These are phyloP conservation scores for Phortica magna DNA, from an alignment of 2,888 invertebrate genomes.

Conservation along the genomic window DNA sequence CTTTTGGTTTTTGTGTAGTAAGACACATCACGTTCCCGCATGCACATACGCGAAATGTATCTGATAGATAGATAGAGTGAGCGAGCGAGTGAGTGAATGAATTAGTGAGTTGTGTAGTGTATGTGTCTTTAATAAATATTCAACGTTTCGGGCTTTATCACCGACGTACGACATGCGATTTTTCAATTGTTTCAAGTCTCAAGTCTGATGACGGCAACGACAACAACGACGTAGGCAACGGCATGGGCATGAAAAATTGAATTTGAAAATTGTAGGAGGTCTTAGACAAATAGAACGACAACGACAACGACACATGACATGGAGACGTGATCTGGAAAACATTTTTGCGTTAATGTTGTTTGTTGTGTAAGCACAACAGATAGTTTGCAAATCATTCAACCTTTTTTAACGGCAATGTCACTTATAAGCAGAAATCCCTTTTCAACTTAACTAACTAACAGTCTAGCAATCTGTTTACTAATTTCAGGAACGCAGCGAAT, in stretches of 20 bases:
- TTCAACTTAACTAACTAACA: no score
- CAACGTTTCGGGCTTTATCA: not conserved
- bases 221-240: not conserved
- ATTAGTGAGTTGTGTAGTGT: not conserved
- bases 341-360: not conserved
- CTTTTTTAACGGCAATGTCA: no score
- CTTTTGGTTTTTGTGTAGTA: not conserved
- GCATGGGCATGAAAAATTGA: not conserved
- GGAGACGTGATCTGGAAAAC: constrained; percentile 12
- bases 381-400: no score
- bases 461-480: constrained; percentile 33
- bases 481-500: constrained; percentile 36
- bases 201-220: not conserved
- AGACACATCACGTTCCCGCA: no score
- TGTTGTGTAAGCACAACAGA: not conserved
- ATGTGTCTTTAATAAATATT: constrained; percentile 19
- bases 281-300: not conserved
- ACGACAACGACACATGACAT: not conserved
- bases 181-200: not conserved
- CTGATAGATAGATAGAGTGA: not conserved
- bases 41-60: no score
- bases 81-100: not conserved
- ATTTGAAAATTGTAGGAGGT: not conserved
- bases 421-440: no score
- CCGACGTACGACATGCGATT: constrained; percentile 2